Base-by-base conservation (phyloP, 2,797 vertebrate genomes). In the Hyperoplus lanceolatus region DNA sequence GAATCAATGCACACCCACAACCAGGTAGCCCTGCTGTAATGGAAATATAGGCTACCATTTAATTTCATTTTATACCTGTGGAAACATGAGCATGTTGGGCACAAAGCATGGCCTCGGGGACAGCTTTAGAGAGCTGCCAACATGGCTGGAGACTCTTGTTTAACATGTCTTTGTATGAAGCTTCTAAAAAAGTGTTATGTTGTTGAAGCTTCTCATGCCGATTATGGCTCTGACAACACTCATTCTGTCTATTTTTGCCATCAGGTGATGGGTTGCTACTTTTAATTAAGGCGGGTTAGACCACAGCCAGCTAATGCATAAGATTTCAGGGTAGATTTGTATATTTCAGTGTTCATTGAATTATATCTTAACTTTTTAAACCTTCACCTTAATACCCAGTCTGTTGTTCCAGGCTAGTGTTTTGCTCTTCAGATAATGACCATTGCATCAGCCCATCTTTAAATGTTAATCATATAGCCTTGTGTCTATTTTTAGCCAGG, bases 381-480 rank as follows among this genome's bases (percentile, higher is more conserved):
- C 8, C 15, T 38, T 50, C 59, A 38, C 8, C 4, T 29, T 61
- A 15, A 65, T 13, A 59, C 46, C 15, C 9, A 13, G 21, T 15
- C 14, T 21, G n/a, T 55, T 53, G 45, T 59, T 57, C 18, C 15
- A 16, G 8, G 18, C 10, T 36, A 41, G 21, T 38, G 13, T 46
- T 49, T 36, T n/a, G 48, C 62, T 29, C 54, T 14, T 10, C 16
- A 3, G 4, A 77, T 58, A 38, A 57, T 58, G 59, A 21, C 18
- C 15, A 41, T 8, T 3, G 5, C 13, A 43, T 43, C 62, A 36
- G 21, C 48, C 41, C 73, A 41, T 62, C 59, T 10, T 41, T 21
- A 45, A 7, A 72, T 65, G 36, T 75, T 50, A 70, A 68, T 57
- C 49, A 69, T 73, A 70, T 13, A 51, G 55, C 8, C 72, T 11